Base-by-base conservation (phyloP, 2,797 vertebrate species). In the Fistularia tabacaria region DNA sequence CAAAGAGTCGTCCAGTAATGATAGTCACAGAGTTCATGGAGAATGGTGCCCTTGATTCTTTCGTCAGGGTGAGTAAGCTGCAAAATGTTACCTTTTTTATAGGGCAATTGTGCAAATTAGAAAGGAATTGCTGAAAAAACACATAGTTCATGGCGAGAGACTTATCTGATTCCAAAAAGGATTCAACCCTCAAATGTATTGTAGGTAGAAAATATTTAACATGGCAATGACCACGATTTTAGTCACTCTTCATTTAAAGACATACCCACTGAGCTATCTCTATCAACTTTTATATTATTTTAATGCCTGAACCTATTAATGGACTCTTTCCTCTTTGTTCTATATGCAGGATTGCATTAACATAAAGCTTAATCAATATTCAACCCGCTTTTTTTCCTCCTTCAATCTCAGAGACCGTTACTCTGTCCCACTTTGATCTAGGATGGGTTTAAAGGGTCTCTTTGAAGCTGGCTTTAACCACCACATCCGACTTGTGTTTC, bases 11-110 rank as follows among this genome's bases (percentile, higher is more conserved):
- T 0, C 97, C 97, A 0, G 97, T 99, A 73, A 99, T 99, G 97
- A 99, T 99, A 44, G 95, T 99, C 78, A 98, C 97, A 0, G 97
- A 99, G 87, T 99, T 98, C 75, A 99, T 99, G 97, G 97, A 99
- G 85, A 99, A 99, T 0, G 97, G 97, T 0, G 96, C 97, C n/a
- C 73, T 99, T 63, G 97, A 99, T 80, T 99, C 97, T 0, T 99
- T 99, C 81, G 91, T 99, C 59, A 89, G 97, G 93, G 97, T 99
- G 79, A 92, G 92, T 67, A 1, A 57, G 8, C n/a, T 25, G 25
- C 25, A 25, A 25, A 25, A 3, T 25, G 25, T 25, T 25, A 25
- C 25, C 25, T 25, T 25, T 25, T 25, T 25, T 3, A 25, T n/a
- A 25, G 25, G 2, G 25, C 25, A 25, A 25, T 25, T 25, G 25